Conservation (phyloP, 1,140 invertebrate genomes). For the Euglossa dilemma region DNA sequence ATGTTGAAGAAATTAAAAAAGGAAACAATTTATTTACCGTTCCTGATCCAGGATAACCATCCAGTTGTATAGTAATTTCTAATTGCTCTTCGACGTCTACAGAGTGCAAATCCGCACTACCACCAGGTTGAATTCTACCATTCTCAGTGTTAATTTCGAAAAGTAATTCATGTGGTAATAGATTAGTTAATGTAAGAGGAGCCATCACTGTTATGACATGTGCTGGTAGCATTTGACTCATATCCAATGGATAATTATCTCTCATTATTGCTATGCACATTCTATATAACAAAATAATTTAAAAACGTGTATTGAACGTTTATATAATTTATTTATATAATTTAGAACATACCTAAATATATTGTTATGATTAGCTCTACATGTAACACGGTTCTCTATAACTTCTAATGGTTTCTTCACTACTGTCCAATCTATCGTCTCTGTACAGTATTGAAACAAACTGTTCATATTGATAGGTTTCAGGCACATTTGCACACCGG, state of each 20-base stretch:
- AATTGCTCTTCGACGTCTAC: slow-evolving; percentile 86
- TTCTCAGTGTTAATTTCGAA: slow-evolving; percentile 84
- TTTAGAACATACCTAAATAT: slow-evolving; percentile 71
- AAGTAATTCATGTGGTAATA: slow-evolving; percentile 89
- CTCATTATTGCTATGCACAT: slow-evolving; percentile 91
- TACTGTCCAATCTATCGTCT: slow-evolving; percentile 86
- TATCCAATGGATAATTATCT: slow-evolving; percentile 90
- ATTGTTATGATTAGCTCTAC: slow-evolving; percentile 78
- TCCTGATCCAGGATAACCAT: slow-evolving; percentile 91
- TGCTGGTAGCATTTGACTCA: slow-evolving; percentile 86
- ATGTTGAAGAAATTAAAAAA: neutral
- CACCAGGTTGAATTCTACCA: slow-evolving; percentile 86
- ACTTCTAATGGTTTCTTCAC: slow-evolving; percentile 85
- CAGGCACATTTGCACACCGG: slow-evolving; percentile 85
- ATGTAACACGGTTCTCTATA: slow-evolving; percentile 80
- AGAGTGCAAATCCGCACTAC: slow-evolving; percentile 79
- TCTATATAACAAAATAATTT: slow-evolving; percentile 79
- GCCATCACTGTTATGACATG: slow-evolving; percentile 93
- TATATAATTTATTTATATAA: neutral
- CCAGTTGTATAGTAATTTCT: slow-evolving; percentile 89
- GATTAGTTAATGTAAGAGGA: slow-evolving; percentile 90
- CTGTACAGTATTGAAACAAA: slow-evolving; percentile 84
- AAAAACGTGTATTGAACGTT: neutral
- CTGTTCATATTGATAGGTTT: slow-evolving; percentile 81
- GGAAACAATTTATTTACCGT: slow-evolving; percentile 76